Evolutionary conservation across 2,888 invertebrate genomes (phyloP), one percentile per base, ranked within the genome.

Genomic region (Drosophila hamatofila): DNA sequence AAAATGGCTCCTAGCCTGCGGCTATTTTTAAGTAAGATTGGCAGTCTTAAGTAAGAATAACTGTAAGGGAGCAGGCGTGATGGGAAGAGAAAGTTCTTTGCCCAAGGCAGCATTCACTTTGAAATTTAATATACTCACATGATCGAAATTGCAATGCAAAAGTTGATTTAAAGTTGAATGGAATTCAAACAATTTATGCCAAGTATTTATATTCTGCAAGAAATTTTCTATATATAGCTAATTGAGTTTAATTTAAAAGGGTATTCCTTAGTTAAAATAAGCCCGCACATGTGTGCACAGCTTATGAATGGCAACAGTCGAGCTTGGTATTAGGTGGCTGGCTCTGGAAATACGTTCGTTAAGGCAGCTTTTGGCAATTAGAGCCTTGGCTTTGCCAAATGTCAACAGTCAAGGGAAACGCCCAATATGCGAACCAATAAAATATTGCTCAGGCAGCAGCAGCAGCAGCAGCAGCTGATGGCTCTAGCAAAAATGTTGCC

Each of bases 341-440:
- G 68, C 68, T 69, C 37, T 59, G 52, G 46, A 51, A 57, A 66
- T 65, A 66, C 80, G 16, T 75, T 70, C 77, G 80, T 60, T 70
- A 65, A 65, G 59, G 59, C 62, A 66, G 77, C 66, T 60, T 80
- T 80, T 66, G 72, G 77, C 77, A 77, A 77, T 80, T 80, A 80
- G 72, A 77, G 57, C 23, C 27, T 41, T 12, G 42, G 71, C 60
- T 55, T 66, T 64, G 77, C 42, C 57, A 64, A 66, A 80, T 80
- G 77, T 80, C 80, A 77, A 77, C 66, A 77, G 61, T 63, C 51
- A 48, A 44, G 57, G 49, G 60, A 18, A 49, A 77, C 77, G 77
- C 80, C 77, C 80, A 76, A 18, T 60, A 44, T 54, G 57, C 23
- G 62, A 76, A 54, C 58, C 78, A 78, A 78, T 77, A 81, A 78